Conservation (phyloP, 2,113 vertebrate genomes). For the Mustelus asterias region DNA sequence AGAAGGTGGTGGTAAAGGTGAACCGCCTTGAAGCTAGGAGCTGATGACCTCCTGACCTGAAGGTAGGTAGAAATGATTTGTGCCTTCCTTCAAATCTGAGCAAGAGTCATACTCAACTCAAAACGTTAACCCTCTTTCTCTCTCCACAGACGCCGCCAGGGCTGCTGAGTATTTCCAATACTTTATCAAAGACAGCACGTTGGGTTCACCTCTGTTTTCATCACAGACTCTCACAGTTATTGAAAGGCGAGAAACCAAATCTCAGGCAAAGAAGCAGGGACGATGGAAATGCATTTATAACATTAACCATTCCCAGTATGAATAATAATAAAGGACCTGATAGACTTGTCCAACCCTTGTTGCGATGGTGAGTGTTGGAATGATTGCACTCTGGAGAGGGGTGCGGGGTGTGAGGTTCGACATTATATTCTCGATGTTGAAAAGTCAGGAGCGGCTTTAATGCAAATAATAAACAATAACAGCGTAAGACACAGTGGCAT, state of each 20-base stretch:
- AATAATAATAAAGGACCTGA: not conserved
- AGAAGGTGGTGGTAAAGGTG: too few relatives aligned
- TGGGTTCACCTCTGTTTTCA: not conserved
- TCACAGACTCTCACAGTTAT: not conserved
- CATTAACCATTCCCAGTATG: not conserved
- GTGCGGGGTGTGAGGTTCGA: too few relatives aligned
- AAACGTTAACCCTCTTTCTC: not conserved
- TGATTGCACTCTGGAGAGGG: not conserved
- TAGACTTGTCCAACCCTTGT: not conserved
- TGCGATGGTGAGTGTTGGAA: not conserved
- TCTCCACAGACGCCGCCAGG: not conserved
- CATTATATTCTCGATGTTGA: too few relatives aligned
- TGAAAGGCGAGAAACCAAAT: not conserved
- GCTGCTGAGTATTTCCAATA: not conserved
- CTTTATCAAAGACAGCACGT: not conserved
- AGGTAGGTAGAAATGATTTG: not conserved
- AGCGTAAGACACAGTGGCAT: not conserved
- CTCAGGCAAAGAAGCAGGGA: not conserved
- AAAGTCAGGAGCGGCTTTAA: not conserved
- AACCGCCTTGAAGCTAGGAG: not conserved
- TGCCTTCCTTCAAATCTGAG: not conserved
- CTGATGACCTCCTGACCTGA: not conserved
- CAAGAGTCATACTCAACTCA: not conserved
- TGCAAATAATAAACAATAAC: not conserved
- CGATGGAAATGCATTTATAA: too few relatives aligned